Evolutionary conservation across 2,888 invertebrate genomes (phyloP).

Genomic region (Drosophila antonietae): DNA sequence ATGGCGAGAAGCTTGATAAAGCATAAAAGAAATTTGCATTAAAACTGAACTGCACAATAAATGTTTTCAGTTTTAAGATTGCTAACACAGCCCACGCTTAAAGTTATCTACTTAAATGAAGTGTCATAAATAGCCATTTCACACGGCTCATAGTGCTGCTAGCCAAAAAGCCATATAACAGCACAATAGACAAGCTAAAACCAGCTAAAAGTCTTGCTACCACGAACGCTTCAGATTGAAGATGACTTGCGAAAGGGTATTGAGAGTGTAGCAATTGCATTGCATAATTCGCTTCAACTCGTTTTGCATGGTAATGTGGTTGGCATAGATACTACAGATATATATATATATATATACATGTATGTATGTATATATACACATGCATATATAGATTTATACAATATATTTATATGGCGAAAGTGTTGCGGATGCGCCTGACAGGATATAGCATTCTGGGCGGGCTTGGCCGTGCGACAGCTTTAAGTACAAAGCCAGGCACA

Average conservation of each 20-base stretch:
- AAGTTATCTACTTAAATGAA: neutral
- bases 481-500: slow-evolving; percentile 64
- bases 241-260: slow-evolving; percentile 41
- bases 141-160: neutral
- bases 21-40: neutral
- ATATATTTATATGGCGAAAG: slow-evolving; percentile 49
- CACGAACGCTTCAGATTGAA: slow-evolving; percentile 6
- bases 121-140: neutral
- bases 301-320: slow-evolving; percentile 54
- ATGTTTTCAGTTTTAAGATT: neutral
- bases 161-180: neutral
- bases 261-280: slow-evolving; percentile 5
- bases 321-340: slow-evolving; percentile 29
- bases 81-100: neutral
- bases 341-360: neutral
- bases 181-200: neutral
- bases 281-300: slow-evolving; percentile 29
- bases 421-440: slow-evolving; percentile 64
- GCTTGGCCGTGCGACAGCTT: slow-evolving; percentile 58
- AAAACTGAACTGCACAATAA: neutral
- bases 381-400: neutral
- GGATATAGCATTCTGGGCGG: slow-evolving; percentile 63
- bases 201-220: neutral
- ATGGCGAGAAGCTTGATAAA: neutral
- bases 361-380: neutral